Percentiles rank a stretch among this genome's conserved stretches.
These are phyloP conservation scores for Glaucomys volans DNA, from an alignment of 2,113 vertebrate genomes.

Conservation along the genomic window DNA sequence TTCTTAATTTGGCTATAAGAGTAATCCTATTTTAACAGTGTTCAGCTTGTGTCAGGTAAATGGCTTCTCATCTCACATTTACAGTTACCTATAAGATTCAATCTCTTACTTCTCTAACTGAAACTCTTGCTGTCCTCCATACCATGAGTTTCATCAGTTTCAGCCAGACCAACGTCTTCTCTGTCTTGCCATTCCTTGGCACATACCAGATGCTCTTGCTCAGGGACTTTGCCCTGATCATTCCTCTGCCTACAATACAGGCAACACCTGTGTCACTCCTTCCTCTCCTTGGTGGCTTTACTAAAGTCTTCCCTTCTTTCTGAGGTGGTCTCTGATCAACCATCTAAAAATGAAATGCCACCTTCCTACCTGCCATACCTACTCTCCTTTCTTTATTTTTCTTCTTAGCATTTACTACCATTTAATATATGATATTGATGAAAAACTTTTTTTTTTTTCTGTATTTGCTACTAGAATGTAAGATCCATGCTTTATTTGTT, in stretches of 20 bases:
- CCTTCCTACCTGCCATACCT: fast-evolving
- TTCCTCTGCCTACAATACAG: background rate
- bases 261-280: background rate
- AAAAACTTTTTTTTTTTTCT: background rate
- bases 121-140: background rate
- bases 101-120: background rate
- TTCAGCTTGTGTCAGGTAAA: background rate
- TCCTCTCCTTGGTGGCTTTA: background rate
- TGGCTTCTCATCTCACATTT: background rate
- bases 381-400: background rate
- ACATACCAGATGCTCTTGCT: background rate
- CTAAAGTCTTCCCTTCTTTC: background rate
- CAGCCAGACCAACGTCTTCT: background rate
- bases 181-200: background rate
- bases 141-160: background rate
- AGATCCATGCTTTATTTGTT: background rate
- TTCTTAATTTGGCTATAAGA: background rate
- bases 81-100: background rate
- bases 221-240: background rate
- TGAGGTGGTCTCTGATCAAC: background rate
- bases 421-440: background rate
- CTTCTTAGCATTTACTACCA: background rate
- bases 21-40: background rate
- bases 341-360: background rate
- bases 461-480: background rate